These are phyloP conservation scores for Syrrhaptes paradoxus DNA, from an alignment of 2,113 vertebrate genomes.

Conservation along the genomic window DNA sequence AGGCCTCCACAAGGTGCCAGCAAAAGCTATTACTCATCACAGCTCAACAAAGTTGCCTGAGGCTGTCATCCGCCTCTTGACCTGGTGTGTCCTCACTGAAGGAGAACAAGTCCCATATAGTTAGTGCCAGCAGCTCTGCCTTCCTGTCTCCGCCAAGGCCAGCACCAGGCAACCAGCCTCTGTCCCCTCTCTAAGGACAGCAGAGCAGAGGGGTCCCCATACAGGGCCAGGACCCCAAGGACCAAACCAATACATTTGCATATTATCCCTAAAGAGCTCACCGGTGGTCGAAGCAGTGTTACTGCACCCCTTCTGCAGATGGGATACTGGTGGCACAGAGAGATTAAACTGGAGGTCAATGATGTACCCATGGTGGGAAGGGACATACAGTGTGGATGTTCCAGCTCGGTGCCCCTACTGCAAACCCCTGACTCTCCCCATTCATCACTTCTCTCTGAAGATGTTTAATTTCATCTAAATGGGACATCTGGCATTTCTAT, in stretches of 20 bases:
- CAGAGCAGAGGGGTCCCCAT: not conserved
- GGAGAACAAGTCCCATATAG: not conserved
- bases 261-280: not conserved
- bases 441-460: not conserved
- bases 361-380: rapidly evolving
- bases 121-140: not conserved
- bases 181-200: not conserved
- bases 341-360: not conserved
- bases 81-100: not conserved
- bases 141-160: rapidly evolving
- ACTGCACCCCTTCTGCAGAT: not conserved
- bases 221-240: no score
- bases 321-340: not conserved
- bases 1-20: constrained; percentile 51
- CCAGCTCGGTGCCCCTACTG: not conserved
- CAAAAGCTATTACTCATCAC: constrained; percentile 19
- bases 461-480: not conserved
- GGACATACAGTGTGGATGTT: not conserved
- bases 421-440: not conserved
- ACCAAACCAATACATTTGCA: rapidly evolving
- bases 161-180: not conserved
- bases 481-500: not conserved
- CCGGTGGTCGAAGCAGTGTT: rapidly evolving
- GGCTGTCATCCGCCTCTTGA: not conserved
- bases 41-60: not conserved